These are phyloP conservation scores for Natator depressus DNA, from an alignment of 2,113 vertebrate genomes.

Conservation along the genomic window DNA sequence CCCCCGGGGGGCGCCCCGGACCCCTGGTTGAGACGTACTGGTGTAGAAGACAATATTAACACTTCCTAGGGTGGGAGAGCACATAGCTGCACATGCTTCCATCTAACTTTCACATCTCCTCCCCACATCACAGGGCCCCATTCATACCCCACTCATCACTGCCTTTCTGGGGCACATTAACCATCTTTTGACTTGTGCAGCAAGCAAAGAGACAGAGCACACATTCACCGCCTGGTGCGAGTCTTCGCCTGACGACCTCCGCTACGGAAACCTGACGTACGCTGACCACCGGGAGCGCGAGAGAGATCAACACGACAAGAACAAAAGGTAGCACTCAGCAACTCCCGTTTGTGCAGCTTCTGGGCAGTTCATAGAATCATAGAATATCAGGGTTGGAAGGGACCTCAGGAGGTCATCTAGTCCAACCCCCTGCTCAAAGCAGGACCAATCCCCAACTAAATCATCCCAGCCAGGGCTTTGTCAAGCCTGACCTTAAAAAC, in stretches of 20 bases:
- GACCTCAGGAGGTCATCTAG: too few species aligned
- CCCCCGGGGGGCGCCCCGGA: too few species aligned
- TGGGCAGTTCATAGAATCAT: neutral
- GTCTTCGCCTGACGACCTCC: conserved; percentile 92
- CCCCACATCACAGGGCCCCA: neutral
- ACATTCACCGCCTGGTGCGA: conserved; percentile 86
- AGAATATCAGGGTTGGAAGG: too few species aligned
- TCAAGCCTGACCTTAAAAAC: too few species aligned
- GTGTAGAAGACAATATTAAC: neutral
- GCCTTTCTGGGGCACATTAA: neutral
- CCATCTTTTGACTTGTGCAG: conserved; percentile 56
- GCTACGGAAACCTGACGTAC: conserved; percentile 85
- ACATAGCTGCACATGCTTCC: accelerated
- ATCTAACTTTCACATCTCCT: neutral
- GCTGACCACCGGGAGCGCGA: conserved; percentile 91
- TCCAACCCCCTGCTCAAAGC: too few species aligned
- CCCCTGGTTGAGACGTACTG: too few species aligned
- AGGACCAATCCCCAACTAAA: too few species aligned
- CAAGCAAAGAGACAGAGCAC: conserved; percentile 87
- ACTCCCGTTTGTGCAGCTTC: accelerated
- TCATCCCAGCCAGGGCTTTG: too few species aligned
- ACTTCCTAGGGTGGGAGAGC: neutral
- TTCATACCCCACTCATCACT: accelerated
- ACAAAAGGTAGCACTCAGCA: conserved; percentile 85
- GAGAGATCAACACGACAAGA: conserved; percentile 95